Base-by-base conservation (phyloP, 2,113 vertebrate species). In the Daboia siamensis region DNA sequence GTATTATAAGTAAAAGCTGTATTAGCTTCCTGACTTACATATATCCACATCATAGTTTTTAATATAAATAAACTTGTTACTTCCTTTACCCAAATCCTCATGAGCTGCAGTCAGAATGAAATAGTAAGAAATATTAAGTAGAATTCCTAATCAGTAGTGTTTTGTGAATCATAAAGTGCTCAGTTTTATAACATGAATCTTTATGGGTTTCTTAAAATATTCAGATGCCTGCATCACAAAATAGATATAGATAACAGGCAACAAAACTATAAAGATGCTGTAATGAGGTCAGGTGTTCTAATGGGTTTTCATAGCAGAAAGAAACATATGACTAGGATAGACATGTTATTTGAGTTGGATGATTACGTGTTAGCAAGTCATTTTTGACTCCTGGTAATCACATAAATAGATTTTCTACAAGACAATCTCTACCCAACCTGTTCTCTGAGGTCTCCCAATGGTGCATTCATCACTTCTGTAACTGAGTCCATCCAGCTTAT, bases 1-100 rank as follows among this genome's bases (percentile, higher is more conserved):
- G 9, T 80, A 6, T 44, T 57, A 29, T 85, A 96, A 90, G 0
- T 0, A 92, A 93, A 94, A 94, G 89, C 74, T 8, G 91, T 94
- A 94, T 88, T 91, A 89, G 61, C 94, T 86, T 86, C 23, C 48
- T 44, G 48, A 11, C 33, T 21, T 8, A 9, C 84, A 85, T 23
- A 46, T 23, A 48, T n/a, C 1, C 86, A 88, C 17, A 59, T 7
- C 5, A 59, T 23, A 59, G 5, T 57, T 59, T 55, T 55, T 55
- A 55, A 55, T 55, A 23, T 23, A 23, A 23, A 59, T 23, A 59
- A 23, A 59, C 21, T 23, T 23, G 23, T 59, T 59, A 23, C 21
- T 21, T 56, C 55, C 55, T 56, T 56, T 20, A 56, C 29, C 44
- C 23, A 86, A 48, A 24, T 10, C 39, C 44, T 20, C 44, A 3